Evolutionary conservation across 2,888 invertebrate species (phyloP).

Genomic region (Dryomyza anilis): DNA sequence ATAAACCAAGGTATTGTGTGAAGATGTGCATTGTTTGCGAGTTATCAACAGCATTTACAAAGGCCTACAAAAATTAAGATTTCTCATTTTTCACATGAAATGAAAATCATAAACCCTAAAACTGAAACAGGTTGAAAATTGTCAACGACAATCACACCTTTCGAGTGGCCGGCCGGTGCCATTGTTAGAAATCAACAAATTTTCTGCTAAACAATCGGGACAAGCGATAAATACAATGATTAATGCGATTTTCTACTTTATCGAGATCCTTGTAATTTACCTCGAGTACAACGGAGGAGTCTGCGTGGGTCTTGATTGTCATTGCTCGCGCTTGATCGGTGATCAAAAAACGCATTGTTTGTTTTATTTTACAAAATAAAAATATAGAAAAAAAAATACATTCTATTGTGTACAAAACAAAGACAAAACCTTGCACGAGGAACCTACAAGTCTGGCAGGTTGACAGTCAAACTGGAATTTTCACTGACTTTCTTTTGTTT

Average conservation of each 20-base stretch:
- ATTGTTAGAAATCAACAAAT: conserved; percentile 17
- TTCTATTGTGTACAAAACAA: not conserved
- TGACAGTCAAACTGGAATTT: too few relatives aligned
- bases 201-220: not conserved
- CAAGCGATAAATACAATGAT: conserved; percentile 30
- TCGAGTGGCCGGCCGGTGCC: not conserved
- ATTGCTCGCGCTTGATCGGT: not conserved
- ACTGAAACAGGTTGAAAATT: conserved; percentile 38
- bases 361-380: not conserved
- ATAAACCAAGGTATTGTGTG: conserved; percentile 4
- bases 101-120: too few relatives aligned
- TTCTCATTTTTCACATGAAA: conserved; percentile 31
- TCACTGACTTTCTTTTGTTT: not conserved
- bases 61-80: conserved; percentile 15
- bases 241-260: conserved; percentile 37
- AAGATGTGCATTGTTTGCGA: not conserved
- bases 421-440: not conserved
- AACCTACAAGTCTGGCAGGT: conserved; percentile 18
- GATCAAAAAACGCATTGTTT: not conserved
- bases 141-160: conserved; percentile 39
- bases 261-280: conserved; percentile 37
- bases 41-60: conserved; percentile 25
- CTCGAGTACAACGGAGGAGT: not conserved
- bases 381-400: not conserved
- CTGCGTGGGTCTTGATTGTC: not conserved